Percentiles rank a stretch among this genome's conserved stretches.
Conservation (phyloP, 2,797 vertebrate species). For the Parauchenoglanis punctatus region DNA sequence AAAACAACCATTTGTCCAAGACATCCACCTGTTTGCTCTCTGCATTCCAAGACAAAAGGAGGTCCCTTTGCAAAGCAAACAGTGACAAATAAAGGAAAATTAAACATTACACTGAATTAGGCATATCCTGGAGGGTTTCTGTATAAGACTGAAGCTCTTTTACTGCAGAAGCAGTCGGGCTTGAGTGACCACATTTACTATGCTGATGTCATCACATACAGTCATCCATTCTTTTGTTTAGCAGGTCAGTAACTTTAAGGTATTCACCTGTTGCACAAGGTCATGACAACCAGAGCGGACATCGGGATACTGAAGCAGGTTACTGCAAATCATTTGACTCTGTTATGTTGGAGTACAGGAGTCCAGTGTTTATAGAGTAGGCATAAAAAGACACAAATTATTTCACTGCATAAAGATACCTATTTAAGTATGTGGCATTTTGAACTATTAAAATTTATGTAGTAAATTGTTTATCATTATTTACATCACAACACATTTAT, state of each 20-base stretch:
- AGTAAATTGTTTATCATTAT: neutral
- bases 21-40: slow-evolving; percentile 70
- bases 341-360: neutral
- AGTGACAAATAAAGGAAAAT: slow-evolving; percentile 60
- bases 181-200: slow-evolving; percentile 62
- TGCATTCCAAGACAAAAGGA: slow-evolving; percentile 69
- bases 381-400: neutral
- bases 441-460: neutral
- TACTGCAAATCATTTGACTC: neutral
- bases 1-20: slow-evolving; percentile 67
- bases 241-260: slow-evolving; percentile 27
- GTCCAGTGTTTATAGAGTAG: neutral
- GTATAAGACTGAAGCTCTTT: slow-evolving; percentile 70
- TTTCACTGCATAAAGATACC: neutral
- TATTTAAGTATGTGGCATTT: neutral
- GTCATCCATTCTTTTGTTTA: slow-evolving; percentile 39
- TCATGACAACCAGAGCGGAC: slow-evolving; percentile 4
- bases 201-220: slow-evolving; percentile 68
- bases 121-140: slow-evolving; percentile 74
- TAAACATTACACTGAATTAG: slow-evolving; percentile 68
- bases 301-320: slow-evolving; percentile 1
- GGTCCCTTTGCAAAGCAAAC: slow-evolving; percentile 67
- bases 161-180: neutral
- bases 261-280: slow-evolving; percentile 24
- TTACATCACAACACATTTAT: neutral